Base-by-base conservation (phyloP, 2,888 invertebrate species). In the Torymus texanus region DNA sequence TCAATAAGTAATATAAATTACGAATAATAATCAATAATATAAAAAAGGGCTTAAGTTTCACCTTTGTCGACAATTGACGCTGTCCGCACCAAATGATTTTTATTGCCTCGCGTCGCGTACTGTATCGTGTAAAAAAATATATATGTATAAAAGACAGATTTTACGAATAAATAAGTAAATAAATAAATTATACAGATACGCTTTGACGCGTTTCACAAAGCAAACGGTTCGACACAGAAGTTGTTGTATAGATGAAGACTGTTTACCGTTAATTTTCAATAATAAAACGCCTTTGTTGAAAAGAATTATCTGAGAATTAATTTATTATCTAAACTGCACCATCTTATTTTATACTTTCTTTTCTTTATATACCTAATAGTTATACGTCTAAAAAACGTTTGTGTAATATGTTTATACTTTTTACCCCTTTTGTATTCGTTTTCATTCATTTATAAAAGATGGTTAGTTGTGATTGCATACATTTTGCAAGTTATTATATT, bases 121-220 rank as follows among this genome's bases (percentile, higher is more conserved):
- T 75, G 66, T 18, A 76, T 61, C 58, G 56, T 76, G 68, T 74
- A 77, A 79, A 78, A 81, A 81, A 67, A 78, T 63, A 78, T 70
- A 70, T 70, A 61, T 72, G 18, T 71, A 75, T 72, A 75, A 61
- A 72, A 77, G 73, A 62, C 73, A 79, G 55, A 77, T 75, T 80
- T 78, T 75, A 80, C 58, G 18, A 79, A 80, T 79, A 81, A 82
- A 80, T 82, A 80, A 79, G 59, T 77, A 70, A 76, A 81, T 81
- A 74, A 80, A 78, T 82, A 78, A 75, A 72, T 79, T 75, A 70
- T 74, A 82, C 67, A 78, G 65, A 74, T 71, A 76, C 77, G 70
- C 55, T n/a, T 82, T 51, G 59, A 75, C 67, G 73, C 53, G n/a
- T 72, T 75, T 71, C n/a, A 51, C 12, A 68, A 41, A 51, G 21